Base-by-base conservation (phyloP, 2,113 vertebrate genomes). In the Grus americana region DNA sequence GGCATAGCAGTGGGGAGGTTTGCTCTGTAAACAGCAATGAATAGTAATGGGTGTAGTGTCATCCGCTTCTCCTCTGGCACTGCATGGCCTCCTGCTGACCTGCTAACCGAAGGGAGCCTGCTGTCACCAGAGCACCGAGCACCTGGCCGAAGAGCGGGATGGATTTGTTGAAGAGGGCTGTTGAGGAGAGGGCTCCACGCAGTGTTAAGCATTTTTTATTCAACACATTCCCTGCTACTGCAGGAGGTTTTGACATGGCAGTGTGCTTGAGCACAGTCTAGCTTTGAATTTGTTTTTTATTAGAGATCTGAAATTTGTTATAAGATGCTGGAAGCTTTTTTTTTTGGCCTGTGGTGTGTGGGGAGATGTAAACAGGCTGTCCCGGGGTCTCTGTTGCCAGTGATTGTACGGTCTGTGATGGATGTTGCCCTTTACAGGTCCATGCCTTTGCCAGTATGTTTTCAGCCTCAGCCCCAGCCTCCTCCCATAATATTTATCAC, bases 401-500 rank as follows among this genome's bases (percentile, higher is more conserved):
- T 5, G 38, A 50, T 15, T 11, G 3, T 30, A 12, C 0, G 0
- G 23, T n/a, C 14, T 59, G 32, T n/a, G 66, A n/a, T 4, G 9
- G 54, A 73, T 67, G 27, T 20, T 67, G 26, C 29, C 50, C 50
- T 52, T 79, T 36, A 47, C 44, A 75, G 26, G 38, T 67, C 54
- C 38, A 6, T 86, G n/a, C 62, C 66, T 92, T 92, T 63, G 27
- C 54, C 55, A 15, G 29, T 21, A 24, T 50, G 32, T 80, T 94
- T 82, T 89, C 80, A 93, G 80, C 49, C 44, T 65, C 34, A 67
- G 49, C 44, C 24, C 47, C 18, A 12, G 46, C n/a, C 90, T 96
- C 82, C 76, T 92, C 75, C 79, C 59, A n/a, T 76, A 86, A 34
- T 44, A 78, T 96, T 96, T 96, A 94, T 93, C 89, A 75, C 75